A percentile compares a stretch with the other conserved stretches of the same genome.
phyloP scores from a whole-genome alignment of 2,113 vertebrate genomes.

The Mungos mungo region DNA sequence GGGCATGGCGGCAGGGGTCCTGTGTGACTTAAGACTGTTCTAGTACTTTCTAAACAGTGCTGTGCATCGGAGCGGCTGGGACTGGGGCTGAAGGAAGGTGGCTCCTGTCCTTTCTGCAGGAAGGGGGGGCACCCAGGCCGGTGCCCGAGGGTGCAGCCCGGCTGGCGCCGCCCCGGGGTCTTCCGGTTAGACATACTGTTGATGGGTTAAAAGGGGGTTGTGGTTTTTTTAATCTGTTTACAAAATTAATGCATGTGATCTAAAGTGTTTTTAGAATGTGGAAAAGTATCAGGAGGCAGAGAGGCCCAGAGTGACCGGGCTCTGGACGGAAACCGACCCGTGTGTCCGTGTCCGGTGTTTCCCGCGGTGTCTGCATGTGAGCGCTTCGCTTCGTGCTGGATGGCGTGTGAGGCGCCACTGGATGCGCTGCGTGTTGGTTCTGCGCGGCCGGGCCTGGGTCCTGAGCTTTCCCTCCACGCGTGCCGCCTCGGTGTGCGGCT shows the following conservation, averaged over 20 bases:
- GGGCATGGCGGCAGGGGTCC: fast-evolving
- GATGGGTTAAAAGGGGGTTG: neutral
- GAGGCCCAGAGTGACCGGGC: neutral
- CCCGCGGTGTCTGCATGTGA: neutral
- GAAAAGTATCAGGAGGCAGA: neutral
- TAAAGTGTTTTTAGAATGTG: neutral
- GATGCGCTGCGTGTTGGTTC: neutral
- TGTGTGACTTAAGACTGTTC: neutral
- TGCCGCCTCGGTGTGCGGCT: no score
- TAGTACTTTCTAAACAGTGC: neutral
- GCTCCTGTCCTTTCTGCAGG: neutral
- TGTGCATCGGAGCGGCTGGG: neutral
- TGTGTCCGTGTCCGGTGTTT: neutral
- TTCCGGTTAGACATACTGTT: neutral
- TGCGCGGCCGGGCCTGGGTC: no score
- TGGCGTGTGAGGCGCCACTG: fast-evolving
- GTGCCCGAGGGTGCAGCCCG: neutral
- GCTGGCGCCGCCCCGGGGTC: fast-evolving
- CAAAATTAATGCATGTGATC: neutral
- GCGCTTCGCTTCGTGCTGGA: fast-evolving
- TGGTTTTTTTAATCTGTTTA: neutral
- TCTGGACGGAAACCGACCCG: neutral
- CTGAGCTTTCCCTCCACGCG: neutral
- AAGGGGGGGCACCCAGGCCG: no score
- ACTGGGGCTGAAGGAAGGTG: neutral